These are phyloP conservation scores for Tridacna crocea DNA, from an alignment of 2,888 invertebrate species.

Conservation along the genomic window DNA sequence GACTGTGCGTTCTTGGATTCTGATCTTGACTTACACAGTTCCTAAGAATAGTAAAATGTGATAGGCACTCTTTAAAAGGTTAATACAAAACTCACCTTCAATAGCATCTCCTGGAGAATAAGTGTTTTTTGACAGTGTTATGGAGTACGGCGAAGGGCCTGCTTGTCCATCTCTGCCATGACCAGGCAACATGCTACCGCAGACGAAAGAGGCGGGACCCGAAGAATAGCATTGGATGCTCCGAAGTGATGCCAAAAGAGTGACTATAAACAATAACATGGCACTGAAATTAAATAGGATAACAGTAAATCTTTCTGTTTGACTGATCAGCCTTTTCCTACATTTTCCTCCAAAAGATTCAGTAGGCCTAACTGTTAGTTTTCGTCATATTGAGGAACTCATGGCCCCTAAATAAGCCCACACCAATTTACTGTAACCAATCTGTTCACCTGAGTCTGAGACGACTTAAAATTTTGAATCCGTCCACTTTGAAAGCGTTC, in stretches of 20 bases:
- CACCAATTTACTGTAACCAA: too few relatives aligned
- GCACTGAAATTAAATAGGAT: neutral
- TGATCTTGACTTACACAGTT: neutral
- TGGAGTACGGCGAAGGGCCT: neutral
- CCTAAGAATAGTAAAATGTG: neutral
- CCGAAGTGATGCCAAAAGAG: conserved; percentile 1
- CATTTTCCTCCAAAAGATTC: too few relatives aligned
- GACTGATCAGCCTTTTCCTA: too few relatives aligned
- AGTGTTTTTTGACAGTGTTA: neutral
- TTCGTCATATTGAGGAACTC: too few relatives aligned
- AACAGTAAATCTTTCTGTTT: neutral
- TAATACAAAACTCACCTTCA: neutral
- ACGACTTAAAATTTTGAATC: too few relatives aligned
- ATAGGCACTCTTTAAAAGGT: neutral
- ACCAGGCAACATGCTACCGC: neutral
- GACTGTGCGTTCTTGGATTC: neutral
- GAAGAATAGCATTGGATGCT: neutral
- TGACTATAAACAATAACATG: neutral
- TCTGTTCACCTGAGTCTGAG: too few relatives aligned
- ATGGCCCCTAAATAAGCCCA: too few relatives aligned
- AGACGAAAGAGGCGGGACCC: neutral
- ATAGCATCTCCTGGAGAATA: conserved; percentile 8
- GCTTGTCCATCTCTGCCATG: neutral
- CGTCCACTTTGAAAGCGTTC: too few relatives aligned
- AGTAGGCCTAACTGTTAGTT: too few relatives aligned